These are phyloP conservation scores for Pelvicachromis taeniatus DNA, from an alignment of 2,113 vertebrate species.

Conservation along the genomic window DNA sequence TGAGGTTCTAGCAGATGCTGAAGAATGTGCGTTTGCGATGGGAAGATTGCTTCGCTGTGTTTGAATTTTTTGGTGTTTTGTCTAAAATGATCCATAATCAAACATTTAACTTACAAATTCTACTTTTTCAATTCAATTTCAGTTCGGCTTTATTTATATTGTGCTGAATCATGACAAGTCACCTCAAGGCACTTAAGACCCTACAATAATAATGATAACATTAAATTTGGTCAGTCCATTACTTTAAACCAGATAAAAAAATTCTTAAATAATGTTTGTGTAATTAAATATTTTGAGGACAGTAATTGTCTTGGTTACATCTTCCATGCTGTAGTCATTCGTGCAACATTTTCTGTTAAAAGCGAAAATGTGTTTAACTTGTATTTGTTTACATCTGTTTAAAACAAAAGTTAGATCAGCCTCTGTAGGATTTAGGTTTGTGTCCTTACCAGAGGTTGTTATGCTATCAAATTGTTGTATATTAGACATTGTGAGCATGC, in stretches of 20 bases:
- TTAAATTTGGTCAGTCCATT: neutral
- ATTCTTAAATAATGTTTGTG: neutral
- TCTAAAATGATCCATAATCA: neutral
- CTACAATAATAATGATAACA: neutral
- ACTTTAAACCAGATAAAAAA: neutral
- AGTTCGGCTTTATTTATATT: neutral
- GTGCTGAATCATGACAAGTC: neutral
- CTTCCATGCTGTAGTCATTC: neutral
- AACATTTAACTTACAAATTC: neutral
- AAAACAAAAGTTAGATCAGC: neutral
- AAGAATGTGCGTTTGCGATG: neutral
- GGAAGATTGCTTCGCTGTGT: neutral
- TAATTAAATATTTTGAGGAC: neutral
- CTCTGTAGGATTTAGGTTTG: neutral
- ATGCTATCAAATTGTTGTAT: neutral
- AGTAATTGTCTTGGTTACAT: neutral
- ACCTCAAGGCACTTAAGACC: neutral
- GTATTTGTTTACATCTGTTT: neutral
- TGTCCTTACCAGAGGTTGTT: neutral
- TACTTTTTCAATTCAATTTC: neutral
- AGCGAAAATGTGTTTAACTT: neutral
- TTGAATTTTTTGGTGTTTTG: neutral
- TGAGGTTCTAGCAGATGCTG: neutral
- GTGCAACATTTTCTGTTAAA: too few relatives aligned
- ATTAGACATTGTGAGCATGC: neutral